Evolutionary conservation across 2,888 invertebrate species (phyloP).

Genomic region (Tuta absoluta): DNA sequence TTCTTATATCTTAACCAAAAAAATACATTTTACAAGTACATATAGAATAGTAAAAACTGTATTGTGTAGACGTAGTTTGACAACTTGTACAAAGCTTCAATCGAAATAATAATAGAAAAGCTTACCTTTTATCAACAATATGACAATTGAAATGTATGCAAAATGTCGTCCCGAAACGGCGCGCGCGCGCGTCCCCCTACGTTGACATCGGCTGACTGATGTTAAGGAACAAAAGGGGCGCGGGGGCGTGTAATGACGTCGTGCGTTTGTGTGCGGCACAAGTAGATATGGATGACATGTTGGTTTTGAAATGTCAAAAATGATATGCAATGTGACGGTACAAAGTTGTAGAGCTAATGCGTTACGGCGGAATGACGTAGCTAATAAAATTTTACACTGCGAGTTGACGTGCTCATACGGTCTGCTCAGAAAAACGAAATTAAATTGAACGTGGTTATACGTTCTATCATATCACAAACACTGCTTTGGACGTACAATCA

Average conservation of each 20-base stretch:
- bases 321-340: neutral
- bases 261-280: neutral
- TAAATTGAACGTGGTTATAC: neutral
- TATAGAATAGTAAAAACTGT: no score
- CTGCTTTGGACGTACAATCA: neutral
- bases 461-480: neutral
- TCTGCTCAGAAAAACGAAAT: constrained; percentile 8
- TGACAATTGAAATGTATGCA: neutral
- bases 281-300: neutral
- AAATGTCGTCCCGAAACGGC: neutral
- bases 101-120: neutral
- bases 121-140: neutral
- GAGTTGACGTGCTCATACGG: constrained; percentile 5
- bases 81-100: no score
- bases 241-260: neutral
- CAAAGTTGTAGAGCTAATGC: neutral
- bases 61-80: no score
- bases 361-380: neutral
- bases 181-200: no score
- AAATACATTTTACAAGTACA: no score
- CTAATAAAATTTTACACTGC: constrained; percentile 9
- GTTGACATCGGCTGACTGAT: no score
- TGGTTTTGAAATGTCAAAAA: neutral
- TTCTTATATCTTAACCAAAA: no score
- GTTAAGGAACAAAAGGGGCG: no score